A percentile compares a stretch with the other conserved stretches of the same genome.
These are phyloP conservation scores for Xestoiulus laeticollis DNA, from an alignment of 2,888 invertebrate genomes.

Conservation along the genomic window DNA sequence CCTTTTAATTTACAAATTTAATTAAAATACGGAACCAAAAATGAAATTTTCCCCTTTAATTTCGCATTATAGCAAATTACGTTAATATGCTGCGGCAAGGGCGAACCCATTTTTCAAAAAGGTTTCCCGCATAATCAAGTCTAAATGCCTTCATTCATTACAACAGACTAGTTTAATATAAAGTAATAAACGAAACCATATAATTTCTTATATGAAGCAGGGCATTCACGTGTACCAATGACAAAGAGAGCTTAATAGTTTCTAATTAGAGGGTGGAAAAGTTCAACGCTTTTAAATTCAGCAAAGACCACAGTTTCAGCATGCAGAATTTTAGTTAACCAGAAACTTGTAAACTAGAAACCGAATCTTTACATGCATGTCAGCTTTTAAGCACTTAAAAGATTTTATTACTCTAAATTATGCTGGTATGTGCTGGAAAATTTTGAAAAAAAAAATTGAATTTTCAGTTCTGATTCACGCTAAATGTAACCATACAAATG, in stretches of 20 bases:
- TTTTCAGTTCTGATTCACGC: too few species aligned
- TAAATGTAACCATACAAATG: too few species aligned
- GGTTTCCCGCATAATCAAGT: background rate
- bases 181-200: background rate
- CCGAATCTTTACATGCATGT: too few species aligned
- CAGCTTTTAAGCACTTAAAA: too few species aligned
- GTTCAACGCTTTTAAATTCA: background rate
- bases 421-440: too few species aligned
- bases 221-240: background rate
- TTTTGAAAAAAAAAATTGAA: too few species aligned
- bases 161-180: background rate
- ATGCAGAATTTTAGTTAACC: too few species aligned
- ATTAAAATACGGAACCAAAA: too few species aligned
- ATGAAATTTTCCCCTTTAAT: background rate
- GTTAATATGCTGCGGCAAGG: background rate
- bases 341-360: too few species aligned
- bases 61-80: background rate
- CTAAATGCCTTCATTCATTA: background rate
- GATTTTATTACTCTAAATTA: too few species aligned
- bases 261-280: background rate
- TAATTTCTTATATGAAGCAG: background rate
- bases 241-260: slow-evolving; percentile 13
- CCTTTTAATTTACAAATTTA: too few species aligned
- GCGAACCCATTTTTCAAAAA: background rate
- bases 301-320: background rate